phyloP scores from a whole-genome alignment of 2,888 invertebrate species.

The Idaea straminata region DNA sequence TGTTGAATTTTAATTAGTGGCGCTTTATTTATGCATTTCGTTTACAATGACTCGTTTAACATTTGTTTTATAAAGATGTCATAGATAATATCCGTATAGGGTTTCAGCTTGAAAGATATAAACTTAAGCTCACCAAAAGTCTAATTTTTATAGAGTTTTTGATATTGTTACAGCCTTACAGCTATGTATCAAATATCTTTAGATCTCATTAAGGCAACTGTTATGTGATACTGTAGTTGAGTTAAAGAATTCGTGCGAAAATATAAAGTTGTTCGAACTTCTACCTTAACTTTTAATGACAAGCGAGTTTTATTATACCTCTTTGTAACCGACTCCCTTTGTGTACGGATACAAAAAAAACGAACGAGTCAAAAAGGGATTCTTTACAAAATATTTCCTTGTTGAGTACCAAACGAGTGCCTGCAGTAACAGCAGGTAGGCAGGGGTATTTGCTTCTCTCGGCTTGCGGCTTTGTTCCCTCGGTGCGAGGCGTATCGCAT shows the following conservation, averaged over 20 bases:
- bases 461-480: constrained; percentile 73
- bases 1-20: constrained; percentile 14
- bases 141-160: too few relatives aligned
- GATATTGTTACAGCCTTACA: background rate
- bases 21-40: constrained; percentile 16
- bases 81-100: too few relatives aligned
- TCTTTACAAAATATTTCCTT: constrained; percentile 34
- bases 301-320: constrained; percentile 29
- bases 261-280: constrained; percentile 28
- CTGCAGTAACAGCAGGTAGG: constrained; percentile 30
- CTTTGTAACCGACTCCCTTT: constrained; percentile 31
- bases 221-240: constrained; percentile 10
- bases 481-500: constrained; percentile 71
- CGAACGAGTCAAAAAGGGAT: constrained; percentile 27
- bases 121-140: too few relatives aligned
- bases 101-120: too few relatives aligned
- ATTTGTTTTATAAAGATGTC: background rate
- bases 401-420: constrained; percentile 32
- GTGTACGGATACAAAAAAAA: constrained; percentile 27
- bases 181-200: background rate
- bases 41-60: background rate
- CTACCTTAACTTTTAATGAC: constrained; percentile 24
- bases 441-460: constrained; percentile 48
- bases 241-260: constrained; percentile 16
- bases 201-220: constrained; percentile 7